phyloP scores from a whole-genome alignment of 2,888 invertebrate genomes.

The Chrysolina americana region DNA sequence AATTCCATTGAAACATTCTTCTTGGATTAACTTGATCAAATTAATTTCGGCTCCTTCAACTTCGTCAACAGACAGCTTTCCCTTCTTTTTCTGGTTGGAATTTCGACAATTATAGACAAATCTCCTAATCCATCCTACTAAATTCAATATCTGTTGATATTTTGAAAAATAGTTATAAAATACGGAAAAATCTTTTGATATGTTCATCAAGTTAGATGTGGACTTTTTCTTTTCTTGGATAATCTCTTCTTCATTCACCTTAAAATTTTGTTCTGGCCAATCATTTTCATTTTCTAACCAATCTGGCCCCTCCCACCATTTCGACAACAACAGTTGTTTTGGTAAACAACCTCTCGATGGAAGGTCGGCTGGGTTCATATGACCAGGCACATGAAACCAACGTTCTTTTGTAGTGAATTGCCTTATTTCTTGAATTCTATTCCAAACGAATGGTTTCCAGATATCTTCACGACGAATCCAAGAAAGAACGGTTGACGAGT shows the following conservation, averaged over 20 bases:
- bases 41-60: not conserved
- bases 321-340: not conserved
- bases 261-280: not conserved
- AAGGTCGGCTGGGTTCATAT: slow-evolving; percentile 9
- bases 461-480: not conserved
- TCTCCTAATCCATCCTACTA: not conserved
- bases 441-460: slow-evolving; percentile 3
- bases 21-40: not conserved
- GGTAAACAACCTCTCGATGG: too few species aligned
- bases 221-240: not conserved
- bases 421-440: not conserved
- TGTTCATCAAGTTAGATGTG: not conserved
- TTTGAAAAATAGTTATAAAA: not conserved
- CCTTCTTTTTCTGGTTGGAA: not conserved
- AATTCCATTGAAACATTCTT: not conserved
- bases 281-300: not conserved
- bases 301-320: not conserved
- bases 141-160: not conserved
- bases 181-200: not conserved
- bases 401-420: not conserved
- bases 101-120: not conserved
- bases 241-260: not conserved
- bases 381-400: slow-evolving; percentile 11
- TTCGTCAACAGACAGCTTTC: not conserved
- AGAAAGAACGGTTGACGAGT: slow-evolving; percentile 1